Base-by-base conservation (phyloP, 2,888 invertebrate genomes). In the Cistogaster globosa region DNA sequence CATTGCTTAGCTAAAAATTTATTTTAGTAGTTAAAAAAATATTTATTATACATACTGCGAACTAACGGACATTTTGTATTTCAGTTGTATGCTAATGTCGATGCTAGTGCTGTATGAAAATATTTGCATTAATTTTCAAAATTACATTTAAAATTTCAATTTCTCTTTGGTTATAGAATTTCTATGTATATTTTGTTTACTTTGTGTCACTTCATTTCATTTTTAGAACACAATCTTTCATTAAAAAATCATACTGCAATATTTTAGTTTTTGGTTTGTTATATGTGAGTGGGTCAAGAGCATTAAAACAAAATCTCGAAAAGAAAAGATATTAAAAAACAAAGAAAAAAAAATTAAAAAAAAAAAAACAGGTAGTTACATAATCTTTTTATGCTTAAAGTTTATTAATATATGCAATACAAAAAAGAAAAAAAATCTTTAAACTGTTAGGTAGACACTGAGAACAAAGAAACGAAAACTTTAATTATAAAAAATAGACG, bases 121-220 rank as follows among this genome's bases (percentile, higher is more conserved):
- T 71, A 63, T 57, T 71, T 63, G 71, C 42, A 9, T 79, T 48
- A 45, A 63, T 65, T 63, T 78, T 69, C 42, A 62, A 55, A 69
- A 55, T 69, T 68, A 42, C 68, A 60, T 62, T 53, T 53, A 16
- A 45, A 69, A 78, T 53, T 78, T 69, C 62, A 63, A 69, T 78
- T 78, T 79, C 14, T 79, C 42, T 75, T 51, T 51, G 36, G 32
- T 22, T 58, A 36, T 57, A 58, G 36, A 62, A 65, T 65, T 79
- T 45, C 1, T 75, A 63, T 69, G 69, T 11, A 81, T 75, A 68
- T 75, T 81, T 14, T 48, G n/a, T 80, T 74, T 58, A 58, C 42
- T 60, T 53, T 80, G 14, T 68, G 58, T 48, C 71, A 57, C n/a
- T 72, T 22, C 38, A 79, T 48, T 75, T 62, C 48, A 36, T 60